Base-by-base conservation (phyloP, 2,797 vertebrate genomes). In the Podarcis lilfordi region DNA sequence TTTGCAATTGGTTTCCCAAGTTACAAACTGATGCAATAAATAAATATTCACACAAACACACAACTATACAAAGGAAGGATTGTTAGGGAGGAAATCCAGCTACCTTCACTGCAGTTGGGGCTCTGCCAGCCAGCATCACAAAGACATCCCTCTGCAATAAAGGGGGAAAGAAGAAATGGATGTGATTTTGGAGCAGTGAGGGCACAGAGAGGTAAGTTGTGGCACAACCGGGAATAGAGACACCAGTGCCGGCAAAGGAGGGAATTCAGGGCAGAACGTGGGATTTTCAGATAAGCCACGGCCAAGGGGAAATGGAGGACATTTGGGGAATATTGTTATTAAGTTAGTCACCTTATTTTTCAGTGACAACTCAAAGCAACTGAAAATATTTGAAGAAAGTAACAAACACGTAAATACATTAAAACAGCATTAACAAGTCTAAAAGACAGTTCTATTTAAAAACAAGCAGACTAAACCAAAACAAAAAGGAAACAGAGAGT, bases 61-160 rank as follows among this genome's bases (percentile, higher is more conserved):
- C 15, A n/a, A 21, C 0, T 77, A 66, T 37, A 17, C 7, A 23
- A 68, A 43, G 10, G 37, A 11, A 85, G 13, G 43, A 43, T 21
- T 43, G 0, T 21, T 2, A 64, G 32, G 61, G 0, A 0, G 87
- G 77, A 86, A 59, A 4, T 40, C 76, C 19, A 0, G 0, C 93
- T 96, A 99, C 99, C 98, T 97, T 97, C 94, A 13, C 96, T 98
- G 95, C 99, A 99, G 96, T 97, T 98, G 69, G 90, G 81, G 90
- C 98, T 98, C 3, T 43, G 97, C 98, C 98, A 99, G 80, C 98
- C 98, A 0, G 98, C 94, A 1, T 98, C 97, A 77, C 98, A 99
- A 21, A 90, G 94, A 91, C 99, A 99, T 11, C 98, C 98, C 84
- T 93, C 98, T 99, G 93, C 32, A 85, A 76, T 92, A 27, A 77